These are phyloP conservation scores for Macrophya alboannulata DNA, from an alignment of 2,888 invertebrate genomes.

Conservation along the genomic window DNA sequence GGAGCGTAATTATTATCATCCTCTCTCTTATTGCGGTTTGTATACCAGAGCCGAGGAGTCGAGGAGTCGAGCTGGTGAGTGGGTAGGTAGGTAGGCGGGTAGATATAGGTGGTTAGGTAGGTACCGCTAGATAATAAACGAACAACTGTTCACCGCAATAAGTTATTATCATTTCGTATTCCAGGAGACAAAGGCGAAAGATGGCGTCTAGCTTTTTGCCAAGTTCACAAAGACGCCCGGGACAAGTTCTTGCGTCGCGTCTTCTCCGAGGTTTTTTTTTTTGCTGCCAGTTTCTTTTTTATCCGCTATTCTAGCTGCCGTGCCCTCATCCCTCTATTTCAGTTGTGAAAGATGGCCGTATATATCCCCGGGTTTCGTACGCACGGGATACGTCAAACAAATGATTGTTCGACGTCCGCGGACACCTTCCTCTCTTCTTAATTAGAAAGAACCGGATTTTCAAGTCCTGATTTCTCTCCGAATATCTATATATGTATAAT, in stretches of 20 bases:
- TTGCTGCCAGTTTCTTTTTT: conserved; percentile 27
- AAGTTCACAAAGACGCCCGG: conserved; percentile 24
- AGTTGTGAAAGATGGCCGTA: conserved; percentile 23
- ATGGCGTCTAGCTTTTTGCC: conserved; percentile 45
- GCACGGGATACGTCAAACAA: neutral
- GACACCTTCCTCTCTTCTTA: neutral
- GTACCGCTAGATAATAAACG: conserved; percentile 31
- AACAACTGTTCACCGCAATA: conserved; percentile 50
- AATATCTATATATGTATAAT: neutral
- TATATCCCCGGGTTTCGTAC: neutral
- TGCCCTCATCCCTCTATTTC: conserved; percentile 60
- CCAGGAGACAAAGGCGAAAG: conserved; percentile 44
- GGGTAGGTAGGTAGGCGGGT: neutral
- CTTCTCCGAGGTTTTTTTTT: conserved; percentile 9
- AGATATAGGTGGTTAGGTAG: neutral
- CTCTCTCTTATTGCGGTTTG: conserved; percentile 18
- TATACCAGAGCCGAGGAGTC: conserved; percentile 17
- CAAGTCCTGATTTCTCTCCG: neutral
- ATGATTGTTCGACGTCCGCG: neutral
- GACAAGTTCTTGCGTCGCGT: conserved; percentile 41
- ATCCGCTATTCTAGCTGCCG: neutral
- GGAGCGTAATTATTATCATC: conserved; percentile 9
- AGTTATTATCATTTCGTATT: conserved; percentile 55
- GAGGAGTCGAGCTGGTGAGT: neutral
- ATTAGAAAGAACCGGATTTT: neutral